Base-by-base conservation (phyloP, 2,888 invertebrate genomes). In the Coleophora deauratella region DNA sequence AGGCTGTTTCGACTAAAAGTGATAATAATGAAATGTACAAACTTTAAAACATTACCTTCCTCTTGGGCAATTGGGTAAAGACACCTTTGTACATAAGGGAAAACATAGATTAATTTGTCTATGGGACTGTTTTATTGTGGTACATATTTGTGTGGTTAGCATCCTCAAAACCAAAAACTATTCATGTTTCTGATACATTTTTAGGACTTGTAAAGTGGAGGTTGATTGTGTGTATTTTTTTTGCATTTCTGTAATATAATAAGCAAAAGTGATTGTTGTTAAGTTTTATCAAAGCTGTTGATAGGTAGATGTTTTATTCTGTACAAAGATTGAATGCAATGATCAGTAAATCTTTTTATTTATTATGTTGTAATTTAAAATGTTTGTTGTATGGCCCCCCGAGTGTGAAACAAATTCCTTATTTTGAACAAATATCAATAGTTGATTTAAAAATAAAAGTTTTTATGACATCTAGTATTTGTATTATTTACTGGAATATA, bases 401-500 rank as follows among this genome's bases (percentile, higher is more conserved):
- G 49, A 55, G 58, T 63, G 62, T 60, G 51, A 53, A 59, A 55
- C 62, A 59, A 57, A 59, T 47, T 51, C 51, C 45, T 63, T 63
- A 51, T 64, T 64, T 66, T 67, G 74, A 77, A 72, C 71, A 75
- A 76, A 71, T 65, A 61, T 54, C 52, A 58, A 59, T 60, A 59
- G 58, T 66, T 68, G 53, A 51, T 59, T 59, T 55, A 14, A 4
- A 39, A 58, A 58, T 61, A 64, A 61, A 58, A 51, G 10, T 57
- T 62, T 56, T 62, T 59, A 48, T 57, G 54, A n/a, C n/a, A 57
- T 43, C 54, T 54, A 46, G 10, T 28, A 10, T 10, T 28, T 28
- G 8, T 28, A 37, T 39, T 28, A 42, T 44, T 45, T 38, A 40
- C 40, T 41, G n/a, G n/a, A n/a, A n/a, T n/a, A n/a, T n/a, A n/a